Evolutionary conservation across 2,113 vertebrate genomes (phyloP).

Genomic region (Phaethon lepturus): DNA sequence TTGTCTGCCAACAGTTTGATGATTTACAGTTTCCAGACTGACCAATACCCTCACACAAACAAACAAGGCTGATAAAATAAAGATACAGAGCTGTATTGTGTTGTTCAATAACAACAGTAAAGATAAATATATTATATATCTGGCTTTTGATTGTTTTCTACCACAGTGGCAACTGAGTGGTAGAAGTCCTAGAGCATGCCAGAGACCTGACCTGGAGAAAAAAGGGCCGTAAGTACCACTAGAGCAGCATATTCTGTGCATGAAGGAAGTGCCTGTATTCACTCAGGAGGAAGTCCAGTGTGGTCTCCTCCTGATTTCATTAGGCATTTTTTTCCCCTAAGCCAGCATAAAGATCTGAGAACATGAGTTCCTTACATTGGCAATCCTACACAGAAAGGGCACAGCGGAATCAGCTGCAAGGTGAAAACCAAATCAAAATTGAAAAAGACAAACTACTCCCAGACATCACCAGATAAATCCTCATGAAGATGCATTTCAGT

Average conservation of each 20-base stretch:
- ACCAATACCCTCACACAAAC: slow-evolving; percentile 18
- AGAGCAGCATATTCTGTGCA: neutral
- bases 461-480: no score
- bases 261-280: neutral
- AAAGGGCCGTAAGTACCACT: neutral
- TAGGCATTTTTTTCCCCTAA: no score
- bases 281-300: neutral
- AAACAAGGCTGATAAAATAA: slow-evolving; percentile 5
- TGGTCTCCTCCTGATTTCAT: neutral
- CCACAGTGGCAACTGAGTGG: neutral
- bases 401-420: no score
- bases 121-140: neutral
- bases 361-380: no score
- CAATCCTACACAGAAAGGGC: no score
- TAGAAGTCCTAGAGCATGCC: neutral
- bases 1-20: slow-evolving; percentile 1
- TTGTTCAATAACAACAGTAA: neutral
- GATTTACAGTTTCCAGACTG: neutral
- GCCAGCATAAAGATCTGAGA: no score
- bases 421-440: no score
- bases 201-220: neutral
- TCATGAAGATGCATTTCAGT: no score
- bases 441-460: no score
- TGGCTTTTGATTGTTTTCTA: neutral
- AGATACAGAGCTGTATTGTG: neutral